Percentiles rank a stretch among this genome's conserved stretches.
Evolutionary conservation across 2,888 invertebrate species (phyloP).

Genomic region (Dendrolimus houi): DNA sequence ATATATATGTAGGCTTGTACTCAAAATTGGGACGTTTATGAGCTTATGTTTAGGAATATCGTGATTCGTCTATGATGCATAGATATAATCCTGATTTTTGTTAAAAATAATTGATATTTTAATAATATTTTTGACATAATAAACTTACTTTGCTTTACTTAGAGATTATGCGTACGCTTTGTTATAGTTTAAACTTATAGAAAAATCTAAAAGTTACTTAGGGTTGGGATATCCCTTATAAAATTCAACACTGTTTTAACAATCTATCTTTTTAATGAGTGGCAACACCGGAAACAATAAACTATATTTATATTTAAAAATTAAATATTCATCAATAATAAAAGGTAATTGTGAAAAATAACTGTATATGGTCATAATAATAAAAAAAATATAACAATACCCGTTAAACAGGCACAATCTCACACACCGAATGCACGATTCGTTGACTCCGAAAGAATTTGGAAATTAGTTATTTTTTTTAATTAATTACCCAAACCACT

Average conservation of each 20-base stretch:
- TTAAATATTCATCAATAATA: constrained; percentile 5
- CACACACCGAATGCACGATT: constrained; percentile 47
- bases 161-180: no score
- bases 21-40: no score
- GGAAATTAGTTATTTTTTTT: constrained; percentile 59
- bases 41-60: no score
- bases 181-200: no score
- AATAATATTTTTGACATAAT: no score
- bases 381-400: constrained; percentile 37
- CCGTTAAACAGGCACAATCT: constrained; percentile 28
- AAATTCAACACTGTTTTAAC: neutral
- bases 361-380: constrained; percentile 30
- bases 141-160: no score
- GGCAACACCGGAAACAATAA: neutral
- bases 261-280: neutral
- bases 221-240: no score
- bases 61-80: no score
- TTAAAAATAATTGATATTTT: no score
- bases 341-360: constrained; percentile 6
- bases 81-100: no score
- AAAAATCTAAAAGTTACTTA: no score
- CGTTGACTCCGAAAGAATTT: constrained; percentile 61
- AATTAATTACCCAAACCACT: constrained; percentile 64
- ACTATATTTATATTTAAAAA: neutral
- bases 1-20: no score